These are phyloP conservation scores for Pteromalus puparum DNA, from an alignment of 1,140 invertebrate species.

Conservation along the genomic window DNA sequence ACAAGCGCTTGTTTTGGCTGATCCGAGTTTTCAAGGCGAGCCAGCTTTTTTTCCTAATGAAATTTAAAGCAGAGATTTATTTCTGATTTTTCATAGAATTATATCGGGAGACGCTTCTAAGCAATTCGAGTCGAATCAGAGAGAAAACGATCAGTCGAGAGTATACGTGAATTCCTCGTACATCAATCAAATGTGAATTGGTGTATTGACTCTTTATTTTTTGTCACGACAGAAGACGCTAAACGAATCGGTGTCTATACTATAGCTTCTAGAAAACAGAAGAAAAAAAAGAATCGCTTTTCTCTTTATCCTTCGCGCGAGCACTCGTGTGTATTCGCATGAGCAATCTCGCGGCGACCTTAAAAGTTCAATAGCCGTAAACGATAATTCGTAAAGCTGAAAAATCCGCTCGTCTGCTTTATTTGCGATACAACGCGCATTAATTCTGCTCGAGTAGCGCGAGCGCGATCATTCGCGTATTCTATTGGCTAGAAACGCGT, in stretches of 20 bases:
- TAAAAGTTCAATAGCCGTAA: neutral
- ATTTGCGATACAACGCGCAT: neutral
- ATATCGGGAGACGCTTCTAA: no score
- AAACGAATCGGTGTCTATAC: neutral
- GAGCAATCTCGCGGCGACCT: neutral
- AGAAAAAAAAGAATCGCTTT: neutral
- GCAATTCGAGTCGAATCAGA: no score
- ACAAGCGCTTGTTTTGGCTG: no score
- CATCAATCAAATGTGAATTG: no score
- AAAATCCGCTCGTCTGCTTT: neutral
- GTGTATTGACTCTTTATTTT: no score
- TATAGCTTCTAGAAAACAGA: neutral
- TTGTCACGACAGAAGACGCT: no score
- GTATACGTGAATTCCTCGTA: no score
- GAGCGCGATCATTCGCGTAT: neutral
- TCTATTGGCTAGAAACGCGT: neutral
- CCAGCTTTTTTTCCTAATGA: neutral
- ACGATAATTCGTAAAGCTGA: conserved; percentile 4
- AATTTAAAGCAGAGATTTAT: no score
- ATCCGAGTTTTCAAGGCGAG: no score
- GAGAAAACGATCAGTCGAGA: no score
- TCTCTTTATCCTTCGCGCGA: neutral
- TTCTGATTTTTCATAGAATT: no score
- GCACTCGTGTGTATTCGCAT: neutral
- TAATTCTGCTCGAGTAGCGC: neutral